These are phyloP conservation scores for Puma concolor DNA, from an alignment of 2,113 vertebrate species.

Conservation along the genomic window DNA sequence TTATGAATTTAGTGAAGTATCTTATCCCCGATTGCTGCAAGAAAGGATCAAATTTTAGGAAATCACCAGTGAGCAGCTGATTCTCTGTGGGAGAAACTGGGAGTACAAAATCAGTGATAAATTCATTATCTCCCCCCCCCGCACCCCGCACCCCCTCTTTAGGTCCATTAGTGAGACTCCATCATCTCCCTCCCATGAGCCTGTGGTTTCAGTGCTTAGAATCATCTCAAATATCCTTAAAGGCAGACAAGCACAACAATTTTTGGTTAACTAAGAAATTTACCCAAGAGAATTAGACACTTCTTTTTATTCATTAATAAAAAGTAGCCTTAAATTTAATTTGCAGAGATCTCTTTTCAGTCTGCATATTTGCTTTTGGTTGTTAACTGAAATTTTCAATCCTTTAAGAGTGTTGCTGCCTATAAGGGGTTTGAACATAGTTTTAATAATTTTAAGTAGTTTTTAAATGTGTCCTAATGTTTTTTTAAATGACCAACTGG, in stretches of 20 bases:
- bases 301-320: background rate
- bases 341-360: background rate
- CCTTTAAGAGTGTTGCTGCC: background rate
- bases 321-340: background rate
- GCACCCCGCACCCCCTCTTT: too few species aligned
- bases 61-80: background rate
- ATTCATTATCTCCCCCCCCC: background rate
- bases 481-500: background rate
- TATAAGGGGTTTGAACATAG: background rate
- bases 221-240: background rate
- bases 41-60: background rate
- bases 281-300: background rate
- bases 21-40: background rate
- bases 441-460: constrained; percentile 24
- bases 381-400: background rate
- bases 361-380: background rate
- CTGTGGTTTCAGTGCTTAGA: background rate
- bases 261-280: constrained; percentile 1
- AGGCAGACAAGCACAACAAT: background rate
- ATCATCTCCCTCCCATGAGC: background rate
- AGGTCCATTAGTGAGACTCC: background rate
- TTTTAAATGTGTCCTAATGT: background rate
- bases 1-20: background rate
- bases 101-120: background rate
- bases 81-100: background rate